These are phyloP conservation scores for Acrobasis consociella DNA, from an alignment of 2,888 invertebrate genomes.

Conservation along the genomic window DNA sequence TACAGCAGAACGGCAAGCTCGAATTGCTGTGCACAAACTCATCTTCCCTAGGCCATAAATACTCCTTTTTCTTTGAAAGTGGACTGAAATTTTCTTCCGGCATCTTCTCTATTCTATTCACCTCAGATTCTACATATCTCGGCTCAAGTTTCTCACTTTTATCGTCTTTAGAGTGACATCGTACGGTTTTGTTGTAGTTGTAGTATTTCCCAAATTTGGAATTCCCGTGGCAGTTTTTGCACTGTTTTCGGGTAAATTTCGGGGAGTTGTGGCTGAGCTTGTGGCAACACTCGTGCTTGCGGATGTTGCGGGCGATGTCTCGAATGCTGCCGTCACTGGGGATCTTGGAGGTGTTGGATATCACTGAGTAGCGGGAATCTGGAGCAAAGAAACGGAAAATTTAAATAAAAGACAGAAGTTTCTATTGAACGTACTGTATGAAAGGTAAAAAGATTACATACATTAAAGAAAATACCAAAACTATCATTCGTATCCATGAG, in stretches of 20 bases:
- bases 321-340: conserved; percentile 85
- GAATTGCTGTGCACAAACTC: conserved; percentile 62
- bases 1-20: conserved; percentile 64
- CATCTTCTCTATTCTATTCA: conserved; percentile 41
- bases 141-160: conserved; percentile 52
- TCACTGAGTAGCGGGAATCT: conserved; percentile 73
- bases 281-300: conserved; percentile 88
- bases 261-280: conserved; percentile 77
- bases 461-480: too few relatives aligned
- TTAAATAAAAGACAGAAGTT: background rate
- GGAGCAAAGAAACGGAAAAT: conserved; percentile 34
- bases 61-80: conserved; percentile 63
- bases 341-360: conserved; percentile 79
- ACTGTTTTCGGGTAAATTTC: conserved; percentile 74
- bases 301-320: conserved; percentile 91
- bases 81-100: conserved; percentile 55
- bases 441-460: too few relatives aligned
- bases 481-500: too few relatives aligned
- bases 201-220: conserved; percentile 77
- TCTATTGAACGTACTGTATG: too few relatives aligned
- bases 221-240: conserved; percentile 71
- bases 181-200: conserved; percentile 73
- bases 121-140: conserved; percentile 47
- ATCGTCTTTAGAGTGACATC: conserved; percentile 62
- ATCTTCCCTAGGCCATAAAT: conserved; percentile 69